Conservation (phyloP, 2,113 vertebrate species). For the Gasterosteus aculeatus region DNA sequence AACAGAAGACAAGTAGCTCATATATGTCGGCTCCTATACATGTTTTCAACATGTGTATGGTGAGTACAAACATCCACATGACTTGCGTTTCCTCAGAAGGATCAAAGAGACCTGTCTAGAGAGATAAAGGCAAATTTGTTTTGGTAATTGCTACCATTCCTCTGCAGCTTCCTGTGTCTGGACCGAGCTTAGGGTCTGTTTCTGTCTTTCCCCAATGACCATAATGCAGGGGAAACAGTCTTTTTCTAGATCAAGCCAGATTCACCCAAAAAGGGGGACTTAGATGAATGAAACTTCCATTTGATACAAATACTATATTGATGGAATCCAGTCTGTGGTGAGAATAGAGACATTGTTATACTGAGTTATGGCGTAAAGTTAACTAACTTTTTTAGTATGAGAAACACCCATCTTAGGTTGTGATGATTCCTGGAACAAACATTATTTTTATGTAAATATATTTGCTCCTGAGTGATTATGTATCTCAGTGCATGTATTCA, state of each 20-base stretch:
- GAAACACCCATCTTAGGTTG: neutral
- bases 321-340: neutral
- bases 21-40: neutral
- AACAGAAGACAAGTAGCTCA: conserved; percentile 40
- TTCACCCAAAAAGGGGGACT: conserved; percentile 7
- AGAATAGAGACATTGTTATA: neutral
- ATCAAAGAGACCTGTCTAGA: conserved; percentile 58
- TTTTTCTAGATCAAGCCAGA: conserved; percentile 26
- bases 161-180: conserved; percentile 67
- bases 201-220: conserved; percentile 32
- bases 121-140: conserved; percentile 61
- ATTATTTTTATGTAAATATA: neutral
- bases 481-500: conserved; percentile 16
- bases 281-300: neutral
- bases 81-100: conserved; percentile 37
- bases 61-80: conserved; percentile 48
- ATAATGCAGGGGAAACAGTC: conserved; percentile 18
- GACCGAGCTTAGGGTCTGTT: conserved; percentile 36
- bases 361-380: neutral
- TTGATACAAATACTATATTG: neutral
- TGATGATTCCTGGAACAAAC: conserved; percentile 3
- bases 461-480: neutral
- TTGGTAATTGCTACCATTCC: conserved; percentile 74
- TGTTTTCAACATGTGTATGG: conserved; percentile 16
- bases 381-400: neutral